Evolutionary conservation across 2,113 vertebrate genomes (phyloP).

Genomic region (Himantopus leucocephalus): DNA sequence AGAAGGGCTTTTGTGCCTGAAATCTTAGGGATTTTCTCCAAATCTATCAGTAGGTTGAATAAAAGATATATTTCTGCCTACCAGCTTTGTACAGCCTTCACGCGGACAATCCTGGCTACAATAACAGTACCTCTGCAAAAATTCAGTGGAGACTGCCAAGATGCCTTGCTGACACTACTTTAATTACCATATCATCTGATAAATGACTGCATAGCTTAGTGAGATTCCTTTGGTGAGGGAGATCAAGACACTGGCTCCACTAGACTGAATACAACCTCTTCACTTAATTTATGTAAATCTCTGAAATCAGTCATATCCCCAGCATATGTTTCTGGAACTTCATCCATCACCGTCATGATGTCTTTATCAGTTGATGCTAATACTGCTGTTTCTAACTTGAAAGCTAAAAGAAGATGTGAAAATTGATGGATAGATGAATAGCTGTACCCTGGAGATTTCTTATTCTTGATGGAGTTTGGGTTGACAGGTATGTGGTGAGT

Average conservation of each 20-base stretch:
- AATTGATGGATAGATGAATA: conserved; percentile 42
- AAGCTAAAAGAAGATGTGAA: conserved; percentile 46
- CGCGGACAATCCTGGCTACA: neutral
- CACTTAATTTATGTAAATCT: conserved; percentile 30
- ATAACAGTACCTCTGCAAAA: neutral
- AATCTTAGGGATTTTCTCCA: neutral
- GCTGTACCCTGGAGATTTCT: conserved; percentile 24
- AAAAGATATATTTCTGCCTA: neutral
- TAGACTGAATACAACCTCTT: neutral
- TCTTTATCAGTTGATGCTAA: conserved; percentile 60
- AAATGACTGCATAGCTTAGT: neutral
- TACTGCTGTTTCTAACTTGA: conserved; percentile 33
- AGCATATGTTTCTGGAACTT: conserved; percentile 9
- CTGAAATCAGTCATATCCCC: conserved; percentile 43
- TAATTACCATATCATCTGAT: conserved; percentile 32
- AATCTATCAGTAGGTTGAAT: neutral
- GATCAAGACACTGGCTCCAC: neutral
- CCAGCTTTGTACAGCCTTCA: neutral
- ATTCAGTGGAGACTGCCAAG: neutral
- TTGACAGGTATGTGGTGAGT: neutral
- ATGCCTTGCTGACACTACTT: neutral
- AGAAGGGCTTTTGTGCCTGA: neutral
- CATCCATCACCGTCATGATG: conserved; percentile 37
- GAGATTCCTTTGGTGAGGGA: neutral
- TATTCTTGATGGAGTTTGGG: neutral